Conservation (phyloP, 2,888 invertebrate genomes). For the Hypercompe scribonia region DNA sequence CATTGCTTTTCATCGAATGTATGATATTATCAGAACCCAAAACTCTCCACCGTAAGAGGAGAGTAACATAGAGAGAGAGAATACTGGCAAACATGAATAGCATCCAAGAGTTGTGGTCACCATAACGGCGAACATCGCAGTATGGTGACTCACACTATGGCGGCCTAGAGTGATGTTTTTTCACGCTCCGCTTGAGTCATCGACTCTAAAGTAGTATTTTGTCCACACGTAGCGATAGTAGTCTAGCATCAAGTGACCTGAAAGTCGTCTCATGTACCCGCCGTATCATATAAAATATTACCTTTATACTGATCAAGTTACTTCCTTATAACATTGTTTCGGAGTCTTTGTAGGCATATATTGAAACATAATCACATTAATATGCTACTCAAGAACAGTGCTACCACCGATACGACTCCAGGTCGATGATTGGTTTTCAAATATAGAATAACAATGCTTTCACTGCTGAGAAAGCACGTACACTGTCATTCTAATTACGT, state of each 20-base stretch:
- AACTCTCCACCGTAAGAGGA: too few relatives aligned
- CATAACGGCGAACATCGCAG: too few relatives aligned
- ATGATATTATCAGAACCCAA: too few relatives aligned
- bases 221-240: neutral
- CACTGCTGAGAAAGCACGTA: slow-evolving; percentile 12
- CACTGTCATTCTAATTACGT: neutral
- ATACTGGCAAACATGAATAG: too few relatives aligned
- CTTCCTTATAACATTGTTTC: neutral
- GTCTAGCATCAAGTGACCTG: neutral
- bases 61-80: too few relatives aligned
- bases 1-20: too few relatives aligned
- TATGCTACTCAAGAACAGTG: slow-evolving; percentile 12
- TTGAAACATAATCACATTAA: slow-evolving; percentile 9
- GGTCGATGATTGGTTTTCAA: slow-evolving; percentile 14
- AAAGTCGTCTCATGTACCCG: neutral
- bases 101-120: too few relatives aligned
- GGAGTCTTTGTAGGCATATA: neutral
- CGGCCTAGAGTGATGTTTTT: too few relatives aligned
- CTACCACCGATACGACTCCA: neutral
- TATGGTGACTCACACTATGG: too few relatives aligned
- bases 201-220: neutral
- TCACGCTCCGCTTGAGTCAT: too few relatives aligned
- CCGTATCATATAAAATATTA: neutral
- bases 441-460: slow-evolving; percentile 17
- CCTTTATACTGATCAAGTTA: neutral